Conservation (phyloP, 1,140 invertebrate genomes). For the Vanessa tameamea region DNA sequence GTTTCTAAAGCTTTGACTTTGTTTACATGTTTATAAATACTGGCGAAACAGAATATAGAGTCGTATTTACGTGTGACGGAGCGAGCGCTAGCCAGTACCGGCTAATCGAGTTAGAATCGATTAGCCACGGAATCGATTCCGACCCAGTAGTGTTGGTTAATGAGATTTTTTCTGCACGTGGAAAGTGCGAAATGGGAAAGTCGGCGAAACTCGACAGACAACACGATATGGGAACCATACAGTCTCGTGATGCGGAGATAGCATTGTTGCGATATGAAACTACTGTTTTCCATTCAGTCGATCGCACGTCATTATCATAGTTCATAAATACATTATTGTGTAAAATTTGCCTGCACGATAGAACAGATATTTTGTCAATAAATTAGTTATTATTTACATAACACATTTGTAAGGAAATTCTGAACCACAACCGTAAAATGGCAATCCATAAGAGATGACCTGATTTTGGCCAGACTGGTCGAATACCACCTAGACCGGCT, state of each 20-base stretch:
- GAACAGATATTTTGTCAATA: too few relatives aligned
- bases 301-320: neutral
- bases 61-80: neutral
- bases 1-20: neutral
- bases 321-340: neutral
- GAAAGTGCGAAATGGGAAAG: conserved; percentile 41
- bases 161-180: conserved; percentile 27
- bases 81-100: neutral
- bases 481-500: too few relatives aligned
- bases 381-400: too few relatives aligned
- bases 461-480: too few relatives aligned
- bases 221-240: conserved; percentile 28
- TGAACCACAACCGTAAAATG: too few relatives aligned
- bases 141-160: conserved; percentile 10
- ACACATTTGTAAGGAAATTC: too few relatives aligned
- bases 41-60: neutral
- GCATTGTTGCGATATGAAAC: conserved; percentile 32
- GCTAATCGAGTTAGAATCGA: conserved; percentile 56
- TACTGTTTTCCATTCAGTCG: conserved; percentile 19
- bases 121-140: conserved; percentile 49
- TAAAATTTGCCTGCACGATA: neutral
- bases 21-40: neutral
- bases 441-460: too few relatives aligned
- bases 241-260: conserved; percentile 17
- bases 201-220: conserved; percentile 13